phyloP scores from a whole-genome alignment of 1,140 invertebrate species.

The Ectropis grisescens region DNA sequence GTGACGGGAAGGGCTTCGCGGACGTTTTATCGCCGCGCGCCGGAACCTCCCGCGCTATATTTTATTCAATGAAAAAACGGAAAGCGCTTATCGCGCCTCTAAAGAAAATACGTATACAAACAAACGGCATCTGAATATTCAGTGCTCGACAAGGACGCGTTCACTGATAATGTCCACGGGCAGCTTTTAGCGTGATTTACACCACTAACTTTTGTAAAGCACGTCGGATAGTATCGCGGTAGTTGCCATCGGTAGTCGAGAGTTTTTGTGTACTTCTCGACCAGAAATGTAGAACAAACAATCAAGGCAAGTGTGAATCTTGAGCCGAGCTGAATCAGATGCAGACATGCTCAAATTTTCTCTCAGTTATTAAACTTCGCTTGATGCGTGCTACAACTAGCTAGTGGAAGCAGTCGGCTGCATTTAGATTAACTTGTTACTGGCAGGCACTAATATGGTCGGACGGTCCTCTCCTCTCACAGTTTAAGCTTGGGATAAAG shows the following conservation, averaged over 20 bases:
- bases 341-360: conserved; percentile 36
- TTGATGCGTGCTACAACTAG: conserved; percentile 47
- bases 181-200: conserved; percentile 32
- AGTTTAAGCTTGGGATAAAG: conserved; percentile 55
- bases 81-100: conserved; percentile 45
- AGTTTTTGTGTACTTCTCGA: no score
- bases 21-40: conserved; percentile 52
- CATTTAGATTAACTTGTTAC: conserved; percentile 68
- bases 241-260: no score
- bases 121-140: conserved; percentile 53
- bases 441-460: conserved; percentile 64
- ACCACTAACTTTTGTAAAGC: conserved; percentile 30
- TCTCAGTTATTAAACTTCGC: conserved; percentile 54
- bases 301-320: conserved; percentile 15
- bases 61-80: conserved; percentile 47
- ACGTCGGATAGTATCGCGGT: conserved; percentile 13
- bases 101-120: conserved; percentile 57
- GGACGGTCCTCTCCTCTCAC: conserved; percentile 50
- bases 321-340: conserved; percentile 8
- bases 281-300: background rate
- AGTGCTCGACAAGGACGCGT: conserved; percentile 32
- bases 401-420: conserved; percentile 48
- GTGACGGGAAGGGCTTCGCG: conserved; percentile 59
- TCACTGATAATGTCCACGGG: conserved; percentile 43
- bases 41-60: conserved; percentile 41